Conservation (phyloP, 1,140 invertebrate species). For the Goniozus legneri region DNA sequence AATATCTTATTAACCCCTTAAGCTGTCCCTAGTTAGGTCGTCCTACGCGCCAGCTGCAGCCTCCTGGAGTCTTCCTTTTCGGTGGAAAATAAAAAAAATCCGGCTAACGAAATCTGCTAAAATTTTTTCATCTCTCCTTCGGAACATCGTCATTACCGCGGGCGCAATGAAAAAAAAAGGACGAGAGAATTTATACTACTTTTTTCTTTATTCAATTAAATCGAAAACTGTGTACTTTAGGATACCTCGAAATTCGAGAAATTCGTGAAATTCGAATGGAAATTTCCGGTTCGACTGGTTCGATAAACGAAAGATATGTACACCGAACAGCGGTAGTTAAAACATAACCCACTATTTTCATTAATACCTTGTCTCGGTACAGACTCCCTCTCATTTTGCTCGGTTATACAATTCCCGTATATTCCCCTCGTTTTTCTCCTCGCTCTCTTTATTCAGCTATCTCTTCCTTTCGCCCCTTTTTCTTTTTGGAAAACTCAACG, state of each 20-base stretch:
- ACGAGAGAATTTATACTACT: too few species aligned
- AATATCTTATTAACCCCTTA: constrained; percentile 53
- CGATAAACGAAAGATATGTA: constrained; percentile 15
- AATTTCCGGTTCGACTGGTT: constrained; percentile 10
- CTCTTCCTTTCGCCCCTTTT: too few species aligned
- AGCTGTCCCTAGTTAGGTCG: constrained; percentile 26
- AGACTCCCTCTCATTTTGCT: constrained; percentile 7
- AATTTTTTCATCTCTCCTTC: too few species aligned
- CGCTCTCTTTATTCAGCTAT: constrained; percentile 11
- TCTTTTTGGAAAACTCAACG: constrained; percentile 6
- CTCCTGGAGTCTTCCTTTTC: too few species aligned
- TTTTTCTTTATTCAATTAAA: too few species aligned
- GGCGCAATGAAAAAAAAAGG: too few species aligned
- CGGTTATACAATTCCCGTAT: constrained; percentile 23
- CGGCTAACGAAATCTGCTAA: too few species aligned
- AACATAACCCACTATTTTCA: constrained; percentile 34
- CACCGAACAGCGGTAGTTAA: constrained; percentile 23
- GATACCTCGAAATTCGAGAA: too few species aligned
- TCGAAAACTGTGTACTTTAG: too few species aligned
- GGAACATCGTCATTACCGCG: too few species aligned
- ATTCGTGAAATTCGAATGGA: constrained; percentile 5
- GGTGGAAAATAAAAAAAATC: too few species aligned
- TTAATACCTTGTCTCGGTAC: constrained; percentile 23
- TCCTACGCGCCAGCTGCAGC: background rate
- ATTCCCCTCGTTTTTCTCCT: constrained; percentile 8